Conservation (phyloP, 2,888 invertebrate genomes). For the Isoperla grammatica region DNA sequence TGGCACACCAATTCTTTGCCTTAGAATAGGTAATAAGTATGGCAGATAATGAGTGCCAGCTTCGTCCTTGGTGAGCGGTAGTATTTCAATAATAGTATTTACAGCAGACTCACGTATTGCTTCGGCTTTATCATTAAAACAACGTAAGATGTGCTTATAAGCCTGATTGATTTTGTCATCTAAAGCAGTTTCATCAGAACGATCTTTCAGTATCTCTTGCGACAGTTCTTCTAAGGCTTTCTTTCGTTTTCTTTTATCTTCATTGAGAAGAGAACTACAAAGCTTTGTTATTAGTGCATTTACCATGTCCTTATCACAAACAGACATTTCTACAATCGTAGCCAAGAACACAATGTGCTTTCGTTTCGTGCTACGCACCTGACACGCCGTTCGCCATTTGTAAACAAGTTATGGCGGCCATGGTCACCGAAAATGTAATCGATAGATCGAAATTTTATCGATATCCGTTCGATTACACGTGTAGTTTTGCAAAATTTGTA, state of each 20-base stretch:
- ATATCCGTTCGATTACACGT: too few relatives aligned
- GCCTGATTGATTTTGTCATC: slow-evolving; percentile 43
- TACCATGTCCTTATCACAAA: too few relatives aligned
- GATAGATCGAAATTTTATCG: too few relatives aligned
- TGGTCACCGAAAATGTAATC: too few relatives aligned
- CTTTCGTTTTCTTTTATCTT: slow-evolving; percentile 54
- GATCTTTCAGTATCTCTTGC: slow-evolving; percentile 46
- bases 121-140: slow-evolving; percentile 55
- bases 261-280: slow-evolving; percentile 47
- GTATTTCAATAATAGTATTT: slow-evolving; percentile 51
- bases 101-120: slow-evolving; percentile 56
- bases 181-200: slow-evolving; percentile 42
- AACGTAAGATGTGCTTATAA: slow-evolving; percentile 45
- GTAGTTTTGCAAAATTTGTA: too few relatives aligned
- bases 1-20: slow-evolving; percentile 68
- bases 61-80: slow-evolving; percentile 49
- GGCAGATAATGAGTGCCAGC: slow-evolving; percentile 66
- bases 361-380: too few relatives aligned
- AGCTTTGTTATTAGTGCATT: slow-evolving; percentile 18
- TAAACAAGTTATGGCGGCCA: too few relatives aligned
- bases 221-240: slow-evolving; percentile 52
- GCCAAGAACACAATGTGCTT: too few relatives aligned
- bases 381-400: too few relatives aligned
- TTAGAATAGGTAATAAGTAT: slow-evolving; percentile 67
- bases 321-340: too few relatives aligned